Conservation (phyloP, 1,140 invertebrate genomes). For the Cheumatopsyche charites region DNA sequence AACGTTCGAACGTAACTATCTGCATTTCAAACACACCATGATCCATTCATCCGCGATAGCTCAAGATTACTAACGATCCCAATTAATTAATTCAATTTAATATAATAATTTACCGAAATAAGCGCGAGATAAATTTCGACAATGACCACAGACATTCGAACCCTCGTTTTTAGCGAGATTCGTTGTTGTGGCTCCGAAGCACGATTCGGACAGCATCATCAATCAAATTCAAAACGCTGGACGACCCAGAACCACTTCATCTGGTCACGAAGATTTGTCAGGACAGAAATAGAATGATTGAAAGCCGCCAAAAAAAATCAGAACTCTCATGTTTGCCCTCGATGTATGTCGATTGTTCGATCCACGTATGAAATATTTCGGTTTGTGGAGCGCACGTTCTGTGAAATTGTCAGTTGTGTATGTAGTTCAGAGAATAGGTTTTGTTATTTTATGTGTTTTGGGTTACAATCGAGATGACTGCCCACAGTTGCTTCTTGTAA, state of each 20-base stretch:
- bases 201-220: neutral
- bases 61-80: too few relatives aligned
- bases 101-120: too few relatives aligned
- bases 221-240: slow-evolving; percentile 19
- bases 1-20: too few relatives aligned
- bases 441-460: too few relatives aligned
- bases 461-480: neutral
- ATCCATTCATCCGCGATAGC: too few relatives aligned
- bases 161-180: too few relatives aligned
- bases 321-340: neutral
- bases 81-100: too few relatives aligned
- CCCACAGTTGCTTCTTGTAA: slow-evolving; percentile 17
- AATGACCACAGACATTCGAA: too few relatives aligned
- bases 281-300: neutral
- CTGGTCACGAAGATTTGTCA: slow-evolving; percentile 8
- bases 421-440: too few relatives aligned
- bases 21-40: too few relatives aligned
- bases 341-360: slow-evolving; percentile 11
- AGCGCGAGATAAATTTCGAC: too few relatives aligned
- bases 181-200: neutral
- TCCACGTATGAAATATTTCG: neutral
- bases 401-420: neutral
- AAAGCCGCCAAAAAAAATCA: too few relatives aligned
- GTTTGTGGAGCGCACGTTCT: neutral
- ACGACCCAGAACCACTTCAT: slow-evolving; percentile 18